phyloP scores from a whole-genome alignment of 2,113 vertebrate genomes.

The Microtus oregoni region DNA sequence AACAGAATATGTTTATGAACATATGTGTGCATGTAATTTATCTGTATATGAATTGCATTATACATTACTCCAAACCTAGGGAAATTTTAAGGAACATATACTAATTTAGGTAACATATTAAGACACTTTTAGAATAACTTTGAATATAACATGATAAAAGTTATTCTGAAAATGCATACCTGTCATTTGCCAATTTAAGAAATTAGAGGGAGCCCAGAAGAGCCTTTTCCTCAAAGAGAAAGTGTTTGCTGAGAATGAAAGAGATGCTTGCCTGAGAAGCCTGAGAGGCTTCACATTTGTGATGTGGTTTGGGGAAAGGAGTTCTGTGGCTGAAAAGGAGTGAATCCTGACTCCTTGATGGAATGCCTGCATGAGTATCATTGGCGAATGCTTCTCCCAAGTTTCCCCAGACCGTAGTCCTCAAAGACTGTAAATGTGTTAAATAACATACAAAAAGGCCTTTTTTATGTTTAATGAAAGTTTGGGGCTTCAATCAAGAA shows the following conservation, averaged over 20 bases:
- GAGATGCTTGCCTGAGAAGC: neutral
- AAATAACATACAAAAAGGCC: neutral
- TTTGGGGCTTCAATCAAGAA: neutral
- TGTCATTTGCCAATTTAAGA: conserved; percentile 19
- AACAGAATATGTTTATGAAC: neutral
- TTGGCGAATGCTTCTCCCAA: neutral
- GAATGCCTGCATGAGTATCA: neutral
- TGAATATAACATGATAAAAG: neutral
- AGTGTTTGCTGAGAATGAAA: neutral
- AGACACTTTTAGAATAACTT: neutral
- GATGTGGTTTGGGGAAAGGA: neutral
- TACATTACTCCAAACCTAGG: neutral
- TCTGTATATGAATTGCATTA: neutral
- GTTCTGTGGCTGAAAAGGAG: neutral
- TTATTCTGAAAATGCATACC: neutral
- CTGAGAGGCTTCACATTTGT: neutral
- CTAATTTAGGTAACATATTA: neutral
- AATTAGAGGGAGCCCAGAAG: neutral
- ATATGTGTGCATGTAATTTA: neutral
- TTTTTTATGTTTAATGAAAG: neutral
- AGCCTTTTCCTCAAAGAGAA: neutral
- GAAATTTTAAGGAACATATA: conserved; percentile 28
- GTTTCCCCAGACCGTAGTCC: too few relatives aligned
- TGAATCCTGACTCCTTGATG: neutral
- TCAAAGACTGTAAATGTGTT: neutral